Conservation (phyloP, 2,888 invertebrate species). For the Lingula anatina region DNA sequence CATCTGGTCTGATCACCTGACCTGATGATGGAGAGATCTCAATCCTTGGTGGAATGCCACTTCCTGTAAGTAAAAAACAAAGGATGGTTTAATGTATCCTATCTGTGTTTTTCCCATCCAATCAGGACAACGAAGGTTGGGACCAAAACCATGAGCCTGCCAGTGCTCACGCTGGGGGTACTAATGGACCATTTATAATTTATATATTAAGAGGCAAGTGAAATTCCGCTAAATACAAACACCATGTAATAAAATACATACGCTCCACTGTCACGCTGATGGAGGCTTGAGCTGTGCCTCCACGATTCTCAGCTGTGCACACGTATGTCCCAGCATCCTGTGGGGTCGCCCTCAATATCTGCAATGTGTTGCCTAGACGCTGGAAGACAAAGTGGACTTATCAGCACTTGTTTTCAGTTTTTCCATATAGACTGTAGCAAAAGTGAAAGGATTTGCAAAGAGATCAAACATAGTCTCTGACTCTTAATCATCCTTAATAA, state of each 20-base stretch:
- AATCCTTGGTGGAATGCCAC: conserved; percentile 72
- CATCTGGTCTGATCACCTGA: conserved; percentile 60
- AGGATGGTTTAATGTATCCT: not conserved
- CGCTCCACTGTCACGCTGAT: conserved; percentile 75
- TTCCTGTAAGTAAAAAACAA: conserved; percentile 58
- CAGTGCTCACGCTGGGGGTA: no score
- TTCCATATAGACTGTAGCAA: no score
- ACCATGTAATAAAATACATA: no score
- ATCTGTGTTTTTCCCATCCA: not conserved
- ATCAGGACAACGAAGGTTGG: no score
- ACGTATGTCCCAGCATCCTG: conserved; percentile 78
- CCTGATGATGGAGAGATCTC: conserved; percentile 70
- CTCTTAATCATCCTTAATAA: no score
- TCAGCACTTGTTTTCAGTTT: no score
- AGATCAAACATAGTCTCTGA: no score
- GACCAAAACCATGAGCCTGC: no score
- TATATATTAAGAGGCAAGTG: no score
- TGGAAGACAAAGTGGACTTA: conserved; percentile 11
- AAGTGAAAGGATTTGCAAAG: no score
- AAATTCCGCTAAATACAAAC: no score
- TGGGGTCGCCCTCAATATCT: conserved; percentile 40
- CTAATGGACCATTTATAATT: no score
- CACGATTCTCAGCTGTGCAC: conserved; percentile 67
- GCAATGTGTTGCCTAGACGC: conserved; percentile 35
- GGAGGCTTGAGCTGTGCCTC: conserved; percentile 63